phyloP scores from a whole-genome alignment of 2,888 invertebrate genomes.

The Drosophila anceps region DNA sequence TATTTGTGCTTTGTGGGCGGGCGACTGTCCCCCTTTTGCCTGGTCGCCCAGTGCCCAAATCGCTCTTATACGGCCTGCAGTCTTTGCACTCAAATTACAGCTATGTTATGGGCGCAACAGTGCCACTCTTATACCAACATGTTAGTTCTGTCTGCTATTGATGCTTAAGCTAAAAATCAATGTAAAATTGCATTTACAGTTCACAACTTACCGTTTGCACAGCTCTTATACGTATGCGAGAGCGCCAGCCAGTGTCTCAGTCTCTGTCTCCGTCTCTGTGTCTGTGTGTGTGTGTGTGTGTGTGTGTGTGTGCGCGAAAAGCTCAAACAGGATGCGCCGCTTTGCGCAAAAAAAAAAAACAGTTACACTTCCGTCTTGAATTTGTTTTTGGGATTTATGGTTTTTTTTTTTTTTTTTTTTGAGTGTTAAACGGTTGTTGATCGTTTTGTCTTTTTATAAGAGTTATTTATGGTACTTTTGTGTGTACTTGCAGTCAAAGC shows the following conservation, averaged over 20 bases:
- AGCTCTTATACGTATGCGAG: slow-evolving; percentile 47
- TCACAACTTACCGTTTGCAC: slow-evolving; percentile 46
- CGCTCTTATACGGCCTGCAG: slow-evolving; percentile 27
- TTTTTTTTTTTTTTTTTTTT: slow-evolving; percentile 10
- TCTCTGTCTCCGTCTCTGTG: neutral
- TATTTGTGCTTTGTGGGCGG: slow-evolving; percentile 16
- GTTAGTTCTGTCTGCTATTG: neutral
- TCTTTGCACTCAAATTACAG: neutral
- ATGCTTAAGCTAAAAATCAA: slow-evolving; percentile 9
- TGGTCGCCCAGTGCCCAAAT: neutral
- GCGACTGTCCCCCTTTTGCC: neutral
- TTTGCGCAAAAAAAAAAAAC: slow-evolving; percentile 39
- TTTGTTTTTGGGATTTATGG: slow-evolving; percentile 25
- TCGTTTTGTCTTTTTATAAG: slow-evolving; percentile 25
- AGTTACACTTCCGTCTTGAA: slow-evolving; percentile 67
- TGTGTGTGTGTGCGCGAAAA: slow-evolving; percentile 1
- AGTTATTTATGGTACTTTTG: slow-evolving; percentile 28
- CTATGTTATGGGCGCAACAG: slow-evolving; percentile 3
- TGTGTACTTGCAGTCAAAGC: slow-evolving; percentile 30
- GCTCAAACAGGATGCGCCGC: slow-evolving; percentile 70
- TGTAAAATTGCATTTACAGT: slow-evolving; percentile 37
- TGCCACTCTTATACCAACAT: slow-evolving; percentile 25
- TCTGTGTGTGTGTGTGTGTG: neutral
- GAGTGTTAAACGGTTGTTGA: slow-evolving; percentile 42
- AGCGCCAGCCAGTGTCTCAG: slow-evolving; percentile 37